A percentile compares a stretch with the other conserved stretches of the same genome.
Conservation (phyloP, 1,140 invertebrate species). For the Vanessa atalanta region DNA sequence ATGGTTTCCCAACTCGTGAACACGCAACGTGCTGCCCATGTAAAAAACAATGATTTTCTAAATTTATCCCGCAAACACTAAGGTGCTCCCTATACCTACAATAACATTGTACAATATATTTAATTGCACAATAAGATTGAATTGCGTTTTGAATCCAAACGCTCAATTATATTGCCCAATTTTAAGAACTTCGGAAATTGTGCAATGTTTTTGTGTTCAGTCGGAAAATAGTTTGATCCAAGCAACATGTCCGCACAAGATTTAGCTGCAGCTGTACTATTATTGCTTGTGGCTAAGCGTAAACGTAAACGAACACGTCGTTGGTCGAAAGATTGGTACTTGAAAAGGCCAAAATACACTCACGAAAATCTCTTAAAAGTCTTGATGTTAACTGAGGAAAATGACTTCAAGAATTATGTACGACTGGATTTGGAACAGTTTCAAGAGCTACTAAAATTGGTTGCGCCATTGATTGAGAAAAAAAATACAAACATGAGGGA, state of each 20-base stretch:
- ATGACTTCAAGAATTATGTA: no score
- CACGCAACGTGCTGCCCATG: conserved; percentile 59
- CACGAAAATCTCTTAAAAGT: no score
- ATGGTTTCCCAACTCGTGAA: conserved; percentile 56
- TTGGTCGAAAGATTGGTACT: conserved; percentile 34
- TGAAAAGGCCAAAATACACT: conserved; percentile 22
- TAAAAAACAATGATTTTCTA: conserved; percentile 40
- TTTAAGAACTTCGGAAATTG: conserved; percentile 5
- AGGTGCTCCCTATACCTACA: no score
- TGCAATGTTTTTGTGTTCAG: conserved; percentile 26
- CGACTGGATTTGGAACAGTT: no score
- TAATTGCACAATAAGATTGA: conserved; percentile 21
- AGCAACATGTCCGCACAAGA: conserved; percentile 29
- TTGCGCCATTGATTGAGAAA: conserved; percentile 22
- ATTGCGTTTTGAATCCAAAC: background rate
- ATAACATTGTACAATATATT: no score
- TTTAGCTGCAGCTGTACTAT: conserved; percentile 27
- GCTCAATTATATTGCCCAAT: conserved; percentile 12
- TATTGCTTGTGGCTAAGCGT: conserved; percentile 32
- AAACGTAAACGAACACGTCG: conserved; percentile 31
- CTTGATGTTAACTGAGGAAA: no score
- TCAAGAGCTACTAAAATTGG: conserved; percentile 17
- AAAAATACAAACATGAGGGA: conserved; percentile 12
- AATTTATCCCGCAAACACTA: no score
- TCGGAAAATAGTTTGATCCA: conserved; percentile 11